Conservation (phyloP, 2,888 invertebrate species). For the Pelosia muscerda region DNA sequence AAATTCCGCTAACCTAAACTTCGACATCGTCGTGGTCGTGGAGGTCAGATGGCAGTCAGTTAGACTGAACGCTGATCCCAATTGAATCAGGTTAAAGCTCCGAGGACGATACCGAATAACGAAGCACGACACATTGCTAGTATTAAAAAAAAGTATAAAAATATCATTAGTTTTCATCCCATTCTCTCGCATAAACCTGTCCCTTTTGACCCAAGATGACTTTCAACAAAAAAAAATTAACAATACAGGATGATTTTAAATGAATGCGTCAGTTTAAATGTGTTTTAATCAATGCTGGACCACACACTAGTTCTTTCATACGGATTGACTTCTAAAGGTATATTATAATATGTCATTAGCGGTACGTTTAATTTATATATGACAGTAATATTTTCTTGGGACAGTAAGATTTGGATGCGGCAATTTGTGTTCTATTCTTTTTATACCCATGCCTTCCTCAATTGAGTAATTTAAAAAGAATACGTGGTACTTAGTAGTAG, state of each 20-base stretch:
- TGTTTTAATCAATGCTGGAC: conserved; percentile 47
- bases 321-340: conserved; percentile 67
- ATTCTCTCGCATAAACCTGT: conserved; percentile 1
- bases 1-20: too few relatives aligned
- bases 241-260: conserved; percentile 41
- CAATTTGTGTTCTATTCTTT: conserved; percentile 5
- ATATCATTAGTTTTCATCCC: background rate
- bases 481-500: too few relatives aligned
- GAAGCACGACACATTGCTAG: background rate
- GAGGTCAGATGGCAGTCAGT: too few relatives aligned
- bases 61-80: too few relatives aligned
- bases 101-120: too few relatives aligned
- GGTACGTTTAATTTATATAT: conserved; percentile 73
- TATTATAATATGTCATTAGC: conserved; percentile 71
- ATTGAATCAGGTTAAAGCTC: too few relatives aligned
- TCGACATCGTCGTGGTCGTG: too few relatives aligned
- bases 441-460: background rate
- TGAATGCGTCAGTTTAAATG: conserved; percentile 29
- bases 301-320: conserved; percentile 47
- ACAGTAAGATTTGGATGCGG: conserved; percentile 8
- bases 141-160: background rate
- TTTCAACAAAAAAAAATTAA: conserved; percentile 32
- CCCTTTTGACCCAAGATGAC: conserved; percentile 14
- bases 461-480: too few relatives aligned
- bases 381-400: conserved; percentile 41